These are phyloP conservation scores for Ploceus nigricollis DNA, from an alignment of 2,113 vertebrate genomes.

Conservation along the genomic window DNA sequence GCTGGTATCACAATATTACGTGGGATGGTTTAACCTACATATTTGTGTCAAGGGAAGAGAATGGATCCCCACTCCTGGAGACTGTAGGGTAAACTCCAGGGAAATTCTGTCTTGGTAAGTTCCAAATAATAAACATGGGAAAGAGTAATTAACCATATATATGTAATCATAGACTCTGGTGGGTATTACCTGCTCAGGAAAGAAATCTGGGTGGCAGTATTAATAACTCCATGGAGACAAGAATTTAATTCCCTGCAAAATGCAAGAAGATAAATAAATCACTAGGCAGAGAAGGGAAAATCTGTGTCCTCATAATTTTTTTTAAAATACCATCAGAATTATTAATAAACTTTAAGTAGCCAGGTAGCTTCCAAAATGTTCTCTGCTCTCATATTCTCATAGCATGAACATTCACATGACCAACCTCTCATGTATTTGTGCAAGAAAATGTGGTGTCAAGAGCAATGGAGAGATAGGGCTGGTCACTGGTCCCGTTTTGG, in stretches of 20 bases:
- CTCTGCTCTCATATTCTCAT: background rate
- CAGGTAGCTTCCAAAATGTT: background rate
- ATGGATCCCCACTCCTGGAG: background rate
- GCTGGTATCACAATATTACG: rapidly evolving
- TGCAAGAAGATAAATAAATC: background rate
- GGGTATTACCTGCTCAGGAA: background rate
- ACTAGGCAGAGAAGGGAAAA: background rate
- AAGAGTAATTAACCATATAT: background rate
- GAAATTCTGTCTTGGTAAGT: background rate
- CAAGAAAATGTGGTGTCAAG: background rate
- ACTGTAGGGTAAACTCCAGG: background rate
- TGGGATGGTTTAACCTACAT: background rate
- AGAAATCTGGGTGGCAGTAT: background rate
- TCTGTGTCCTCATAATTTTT: background rate
- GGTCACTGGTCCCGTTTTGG: background rate
- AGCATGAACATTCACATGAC: background rate
- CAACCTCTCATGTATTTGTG: rapidly evolving
- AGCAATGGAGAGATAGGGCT: background rate
- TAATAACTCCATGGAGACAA: background rate
- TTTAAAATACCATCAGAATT: background rate
- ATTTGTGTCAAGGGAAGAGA: background rate
- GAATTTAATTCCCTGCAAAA: background rate
- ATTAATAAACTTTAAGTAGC: background rate
- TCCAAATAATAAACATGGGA: background rate
- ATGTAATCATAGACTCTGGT: background rate